These are phyloP conservation scores for Chaitophorus viminalis DNA, from an alignment of 2,888 invertebrate genomes.

Conservation along the genomic window DNA sequence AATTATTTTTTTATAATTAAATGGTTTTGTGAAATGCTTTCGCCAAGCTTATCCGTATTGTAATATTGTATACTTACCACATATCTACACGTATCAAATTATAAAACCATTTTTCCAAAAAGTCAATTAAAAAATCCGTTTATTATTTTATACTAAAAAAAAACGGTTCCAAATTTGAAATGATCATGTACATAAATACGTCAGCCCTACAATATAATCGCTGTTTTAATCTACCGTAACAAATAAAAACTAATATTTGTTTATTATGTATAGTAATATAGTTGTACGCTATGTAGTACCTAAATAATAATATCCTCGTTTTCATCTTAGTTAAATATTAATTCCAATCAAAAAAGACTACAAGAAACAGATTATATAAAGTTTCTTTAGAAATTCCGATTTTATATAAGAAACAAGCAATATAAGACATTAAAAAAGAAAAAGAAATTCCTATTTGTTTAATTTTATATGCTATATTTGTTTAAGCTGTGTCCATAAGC, in stretches of 20 bases:
- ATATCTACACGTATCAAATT: too few relatives aligned
- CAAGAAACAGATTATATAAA: not conserved
- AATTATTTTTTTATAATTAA: conserved; percentile 3
- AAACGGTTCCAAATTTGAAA: not conserved
- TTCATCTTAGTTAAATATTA: not conserved
- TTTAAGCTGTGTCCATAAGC: not conserved
- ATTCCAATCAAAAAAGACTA: not conserved
- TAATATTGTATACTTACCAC: too few relatives aligned
- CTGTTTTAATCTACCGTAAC: not conserved
- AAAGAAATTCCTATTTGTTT: not conserved
- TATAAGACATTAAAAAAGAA: too few relatives aligned
- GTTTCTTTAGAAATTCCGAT: not conserved
- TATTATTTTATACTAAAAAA: not conserved
- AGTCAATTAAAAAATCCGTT: not conserved
- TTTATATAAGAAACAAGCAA: not conserved
- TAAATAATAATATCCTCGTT: not conserved
- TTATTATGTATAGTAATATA: not conserved
- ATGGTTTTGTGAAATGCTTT: not conserved
- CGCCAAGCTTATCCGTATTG: too few relatives aligned
- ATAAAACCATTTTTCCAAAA: too few relatives aligned
- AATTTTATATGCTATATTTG: too few relatives aligned
- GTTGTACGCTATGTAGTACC: not conserved
- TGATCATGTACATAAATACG: too few relatives aligned
- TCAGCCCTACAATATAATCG: not conserved
- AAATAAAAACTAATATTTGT: not conserved